Evolutionary conservation across 2,888 invertebrate genomes (phyloP).

Genomic region (Watsonalla cultraria): DNA sequence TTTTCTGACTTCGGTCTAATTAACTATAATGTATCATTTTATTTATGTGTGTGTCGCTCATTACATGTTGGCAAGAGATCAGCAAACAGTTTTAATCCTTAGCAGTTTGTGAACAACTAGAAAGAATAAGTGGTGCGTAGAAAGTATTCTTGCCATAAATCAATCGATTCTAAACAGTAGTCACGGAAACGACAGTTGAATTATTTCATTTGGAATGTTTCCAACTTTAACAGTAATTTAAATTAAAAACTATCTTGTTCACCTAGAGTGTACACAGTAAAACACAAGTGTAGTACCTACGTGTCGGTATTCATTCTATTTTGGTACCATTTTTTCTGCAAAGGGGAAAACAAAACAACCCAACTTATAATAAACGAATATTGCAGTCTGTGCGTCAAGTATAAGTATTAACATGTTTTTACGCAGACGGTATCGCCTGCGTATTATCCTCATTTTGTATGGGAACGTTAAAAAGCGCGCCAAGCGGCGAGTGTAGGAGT

Average conservation of each 20-base stretch:
- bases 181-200: conserved; percentile 27
- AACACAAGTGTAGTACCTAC: no score
- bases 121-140: not conserved
- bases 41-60: not conserved
- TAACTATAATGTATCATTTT: not conserved
- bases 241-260: not conserved
- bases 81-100: not conserved
- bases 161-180: conserved; percentile 28
- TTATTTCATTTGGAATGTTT: conserved; percentile 25
- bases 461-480: no score
- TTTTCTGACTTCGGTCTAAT: no score
- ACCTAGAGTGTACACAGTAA: not conserved
- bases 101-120: not conserved
- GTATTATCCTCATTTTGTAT: no score
- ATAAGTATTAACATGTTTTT: no score
- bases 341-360: no score
- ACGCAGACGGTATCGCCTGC: no score
- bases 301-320: no score
- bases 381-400: no score
- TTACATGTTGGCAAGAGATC: not conserved
- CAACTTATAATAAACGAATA: no score
- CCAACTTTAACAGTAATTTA: conserved; percentile 15
- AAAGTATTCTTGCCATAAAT: conserved; percentile 17
- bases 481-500: no score
- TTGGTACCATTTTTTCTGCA: no score